Base-by-base conservation (phyloP, 2,797 vertebrate genomes). In the Silurus aristotelis region DNA sequence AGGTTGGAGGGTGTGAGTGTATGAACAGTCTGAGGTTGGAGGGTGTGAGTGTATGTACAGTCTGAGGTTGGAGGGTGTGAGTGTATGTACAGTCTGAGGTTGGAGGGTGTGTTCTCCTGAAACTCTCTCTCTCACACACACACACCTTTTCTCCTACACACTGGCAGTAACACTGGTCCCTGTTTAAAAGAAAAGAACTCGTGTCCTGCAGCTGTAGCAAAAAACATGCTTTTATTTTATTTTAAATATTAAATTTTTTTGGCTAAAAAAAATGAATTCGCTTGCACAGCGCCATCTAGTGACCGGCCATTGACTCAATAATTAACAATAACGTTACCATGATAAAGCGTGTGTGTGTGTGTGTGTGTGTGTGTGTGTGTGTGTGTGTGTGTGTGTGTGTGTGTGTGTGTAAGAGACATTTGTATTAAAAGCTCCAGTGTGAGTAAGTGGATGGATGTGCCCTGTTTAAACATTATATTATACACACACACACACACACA, bases 21-120 rank as follows among this genome's bases (percentile, higher is more conserved):
- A n/a, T n/a, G n/a, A n/a, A n/a, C n/a, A n/a, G n/a, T n/a, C n/a
- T n/a, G n/a, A n/a, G n/a, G n/a, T n/a, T n/a, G n/a, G n/a, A n/a
- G n/a, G n/a, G n/a, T n/a, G n/a, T n/a, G n/a, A n/a, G n/a, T n/a
- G n/a, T n/a, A n/a, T n/a, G n/a, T n/a, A n/a, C n/a, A n/a, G n/a
- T n/a, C n/a, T n/a, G n/a, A n/a, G n/a, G n/a, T n/a, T n/a, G n/a
- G n/a, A n/a, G n/a, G n/a, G n/a, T n/a, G n/a, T n/a, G n/a, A n/a
- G 31, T 83, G 68, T 83, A 27, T 75, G n/a, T 84, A 48, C 84
- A 56, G n/a, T 61, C 5, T 52, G 10, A 52, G 48, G 12, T 63
- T 6, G 19, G 22, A n/a, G 61, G 60, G 38, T 80, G 61, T 66
- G 38, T 80, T 27, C 48, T 9, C 48, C 27, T 46, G 20, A 71